Conservation (phyloP, 2,888 invertebrate genomes). For the Amiota mariae region DNA sequence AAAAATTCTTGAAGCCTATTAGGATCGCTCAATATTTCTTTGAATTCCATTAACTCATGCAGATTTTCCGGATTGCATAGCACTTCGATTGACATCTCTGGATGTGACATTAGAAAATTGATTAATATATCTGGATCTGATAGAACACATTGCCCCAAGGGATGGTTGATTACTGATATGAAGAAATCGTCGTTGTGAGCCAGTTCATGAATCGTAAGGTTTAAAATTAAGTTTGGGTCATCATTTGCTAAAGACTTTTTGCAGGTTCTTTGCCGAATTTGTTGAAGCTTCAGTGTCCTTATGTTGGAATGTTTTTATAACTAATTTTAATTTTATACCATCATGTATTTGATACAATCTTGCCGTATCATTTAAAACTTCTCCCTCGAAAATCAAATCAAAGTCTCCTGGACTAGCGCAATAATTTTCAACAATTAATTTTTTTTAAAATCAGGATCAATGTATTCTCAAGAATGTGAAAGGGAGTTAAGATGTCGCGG, state of each 20-base stretch:
- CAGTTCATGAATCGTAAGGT: constrained; percentile 79
- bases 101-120: no score
- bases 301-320: no score
- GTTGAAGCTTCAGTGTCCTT: no score
- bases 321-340: constrained; percentile 78
- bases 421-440: constrained; percentile 86
- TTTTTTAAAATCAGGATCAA: no score
- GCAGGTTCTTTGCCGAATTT: no score
- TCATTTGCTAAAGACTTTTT: no score
- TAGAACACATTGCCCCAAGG: constrained; percentile 93
- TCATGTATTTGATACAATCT: constrained; percentile 92
- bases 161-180: constrained; percentile 88
- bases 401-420: constrained; percentile 88
- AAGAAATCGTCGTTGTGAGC: constrained; percentile 75
- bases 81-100: constrained; percentile 97
- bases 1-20: constrained; percentile 97
- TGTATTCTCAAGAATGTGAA: constrained; percentile 86
- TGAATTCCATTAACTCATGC: constrained; percentile 91
- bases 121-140: constrained; percentile 93
- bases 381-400: constrained; percentile 96
- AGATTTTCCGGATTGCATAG: constrained; percentile 97
- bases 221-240: no score
- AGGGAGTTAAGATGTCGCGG: constrained; percentile 48
- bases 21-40: constrained; percentile 96
- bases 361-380: constrained; percentile 96